Evolutionary conservation across 2,888 invertebrate species (phyloP).

Genomic region (Eugnorisma glareosa): DNA sequence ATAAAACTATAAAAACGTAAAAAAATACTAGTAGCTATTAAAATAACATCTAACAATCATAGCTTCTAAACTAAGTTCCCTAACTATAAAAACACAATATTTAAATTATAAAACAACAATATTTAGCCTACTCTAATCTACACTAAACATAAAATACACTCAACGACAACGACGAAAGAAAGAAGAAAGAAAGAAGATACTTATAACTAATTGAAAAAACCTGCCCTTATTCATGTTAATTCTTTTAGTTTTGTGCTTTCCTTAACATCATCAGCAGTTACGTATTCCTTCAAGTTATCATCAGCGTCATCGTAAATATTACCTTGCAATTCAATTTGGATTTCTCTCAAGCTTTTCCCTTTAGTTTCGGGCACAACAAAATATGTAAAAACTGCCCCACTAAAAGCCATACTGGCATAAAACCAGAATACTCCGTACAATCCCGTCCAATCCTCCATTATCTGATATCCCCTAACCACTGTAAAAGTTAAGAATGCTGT

Average conservation of each 20-base stretch:
- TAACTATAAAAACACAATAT: too few relatives aligned
- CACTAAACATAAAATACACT: too few relatives aligned
- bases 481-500: constrained; percentile 87
- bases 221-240: background rate
- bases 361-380: constrained; percentile 90
- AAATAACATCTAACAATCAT: too few relatives aligned
- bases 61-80: too few relatives aligned
- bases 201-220: constrained; percentile 2
- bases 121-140: too few relatives aligned
- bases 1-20: too few relatives aligned
- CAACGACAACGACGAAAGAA: too few relatives aligned
- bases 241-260: constrained; percentile 59
- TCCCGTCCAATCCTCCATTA: constrained; percentile 85
- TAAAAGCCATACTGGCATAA: constrained; percentile 85
- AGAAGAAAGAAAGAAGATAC: too few relatives aligned
- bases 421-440: constrained; percentile 88
- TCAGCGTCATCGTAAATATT: constrained; percentile 71
- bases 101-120: too few relatives aligned
- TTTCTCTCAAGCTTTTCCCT: constrained; percentile 87
- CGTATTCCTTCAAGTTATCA: constrained; percentile 59
- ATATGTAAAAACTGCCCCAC: constrained; percentile 86
- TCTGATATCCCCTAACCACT: constrained; percentile 88
- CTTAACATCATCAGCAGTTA: constrained; percentile 41
- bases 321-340: constrained; percentile 82
- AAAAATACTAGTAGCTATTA: too few relatives aligned